Evolutionary conservation across 2,888 invertebrate genomes (phyloP), one percentile per base, ranked within the genome.

Genomic region (Eremobia ochroleuca): DNA sequence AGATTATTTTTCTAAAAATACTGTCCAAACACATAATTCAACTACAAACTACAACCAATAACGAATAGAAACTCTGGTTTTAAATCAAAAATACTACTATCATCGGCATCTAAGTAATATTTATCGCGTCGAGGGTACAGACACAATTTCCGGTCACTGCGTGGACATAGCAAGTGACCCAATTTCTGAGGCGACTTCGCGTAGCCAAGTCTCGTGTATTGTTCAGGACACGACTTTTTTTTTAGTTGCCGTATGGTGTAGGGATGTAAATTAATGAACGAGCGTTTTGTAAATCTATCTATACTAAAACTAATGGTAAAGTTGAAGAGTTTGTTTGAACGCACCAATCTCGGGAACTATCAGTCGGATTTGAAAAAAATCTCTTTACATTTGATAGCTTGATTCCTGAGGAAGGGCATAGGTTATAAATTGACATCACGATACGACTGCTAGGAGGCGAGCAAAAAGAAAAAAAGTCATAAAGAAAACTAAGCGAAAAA

Each of bases 131-230:
- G 28, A 68, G 90, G 88, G 89, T 90, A 90, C 86, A 91, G 90
- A 91, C 88, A 92, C 88, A 88, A 87, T 92, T 93, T 94, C 94
- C 93, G 93, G 93, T 93, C 94, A 94, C 86, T 86, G 93, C 89
- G 83, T 90, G 91, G 89, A 85, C 87, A 83, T 82, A 82, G 87
- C 87, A 81, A 87, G 85, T 94, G 94, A 94, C 95, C 95, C 93
- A 93, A 87, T 94, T 94, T 94, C 52, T 67, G 46, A 73, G 64
- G 43, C 73, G 73, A 76, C 83, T 82, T 74, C 65, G 52, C 76
- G 62, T 52, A 75, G 77, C 77, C 64, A 85, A 85, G 77, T 70
- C 61, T 67, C 55, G 4, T 55, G 70, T 77, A 73, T 83, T 85
- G 77, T 82, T 62, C 11, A 69, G 69, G 46, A 77, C 31, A 52